Percentiles rank a stretch among this genome's conserved stretches.
Conservation (phyloP, 2,888 invertebrate genomes). For the Ichneumoninae sp. region DNA sequence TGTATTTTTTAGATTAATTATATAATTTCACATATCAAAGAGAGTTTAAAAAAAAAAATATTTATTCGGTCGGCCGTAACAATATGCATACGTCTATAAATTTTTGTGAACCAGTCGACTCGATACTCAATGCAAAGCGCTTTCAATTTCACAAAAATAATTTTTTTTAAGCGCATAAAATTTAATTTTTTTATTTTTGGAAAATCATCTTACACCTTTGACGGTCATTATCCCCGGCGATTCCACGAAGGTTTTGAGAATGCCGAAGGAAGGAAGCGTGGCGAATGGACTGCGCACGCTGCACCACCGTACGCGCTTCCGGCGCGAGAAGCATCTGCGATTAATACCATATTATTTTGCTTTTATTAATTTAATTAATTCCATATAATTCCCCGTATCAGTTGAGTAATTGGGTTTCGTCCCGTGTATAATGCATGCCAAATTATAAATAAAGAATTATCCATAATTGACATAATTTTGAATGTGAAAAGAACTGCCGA, state of each 20-base stretch:
- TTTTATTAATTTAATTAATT: background rate
- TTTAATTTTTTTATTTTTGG: background rate
- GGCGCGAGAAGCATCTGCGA: background rate
- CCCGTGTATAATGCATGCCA: background rate
- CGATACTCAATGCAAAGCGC: background rate
- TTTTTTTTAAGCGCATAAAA: background rate
- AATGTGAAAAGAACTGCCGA: background rate
- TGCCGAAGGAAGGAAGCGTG: background rate
- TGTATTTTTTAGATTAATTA: background rate
- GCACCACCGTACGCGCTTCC: background rate
- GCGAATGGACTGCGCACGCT: background rate
- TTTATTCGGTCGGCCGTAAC: background rate
- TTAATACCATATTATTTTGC: background rate
- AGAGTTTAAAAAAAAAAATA: background rate
- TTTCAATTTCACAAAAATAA: background rate
- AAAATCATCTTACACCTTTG: background rate
- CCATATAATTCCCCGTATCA: background rate
- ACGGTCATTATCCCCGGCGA: background rate
- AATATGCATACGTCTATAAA: background rate
- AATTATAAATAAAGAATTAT: background rate
- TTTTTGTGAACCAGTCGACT: background rate
- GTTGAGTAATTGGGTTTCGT: too few relatives aligned
- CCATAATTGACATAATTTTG: background rate
- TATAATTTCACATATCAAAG: background rate
- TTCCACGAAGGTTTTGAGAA: background rate